Evolutionary conservation across 1,140 invertebrate species (phyloP).

Genomic region (Zaprionus africanus): DNA sequence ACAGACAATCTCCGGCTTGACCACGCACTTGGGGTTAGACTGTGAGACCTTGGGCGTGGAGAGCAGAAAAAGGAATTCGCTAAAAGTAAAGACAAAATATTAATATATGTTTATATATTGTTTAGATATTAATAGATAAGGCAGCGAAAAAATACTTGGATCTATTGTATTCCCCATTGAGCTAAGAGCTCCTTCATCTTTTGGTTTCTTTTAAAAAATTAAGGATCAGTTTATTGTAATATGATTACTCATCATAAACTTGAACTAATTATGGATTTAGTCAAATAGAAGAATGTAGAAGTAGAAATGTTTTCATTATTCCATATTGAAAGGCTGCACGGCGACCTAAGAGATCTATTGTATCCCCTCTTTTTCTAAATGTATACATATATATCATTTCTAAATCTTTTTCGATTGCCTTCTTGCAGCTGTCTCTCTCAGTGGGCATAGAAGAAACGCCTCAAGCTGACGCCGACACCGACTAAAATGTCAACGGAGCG

Average conservation of each 20-base stretch:
- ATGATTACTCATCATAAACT: not conserved
- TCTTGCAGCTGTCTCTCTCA: conserved; percentile 53
- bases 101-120: conserved; percentile 4
- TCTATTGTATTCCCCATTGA: too few relatives aligned
- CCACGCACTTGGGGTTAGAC: conserved; percentile 90
- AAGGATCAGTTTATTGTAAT: too few relatives aligned
- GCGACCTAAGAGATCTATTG: too few relatives aligned
- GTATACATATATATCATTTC: not conserved
- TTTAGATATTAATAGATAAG: not conserved
- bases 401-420: conserved; percentile 22
- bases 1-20: conserved; percentile 92
- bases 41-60: conserved; percentile 87
- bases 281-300: not conserved
- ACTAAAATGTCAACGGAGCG: conserved; percentile 85
- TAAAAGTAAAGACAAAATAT: conserved; percentile 79
- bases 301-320: too few relatives aligned
- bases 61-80: conserved; percentile 90
- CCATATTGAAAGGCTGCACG: too few relatives aligned
- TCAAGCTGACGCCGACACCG: conserved; percentile 84
- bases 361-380: too few relatives aligned
- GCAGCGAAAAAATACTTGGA: not conserved
- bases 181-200: too few relatives aligned
- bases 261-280: not conserved
- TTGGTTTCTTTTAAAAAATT: too few relatives aligned
- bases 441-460: conserved; percentile 52